Percentiles rank a stretch among this genome's conserved stretches.
These are phyloP conservation scores for Morone chrysops DNA, from an alignment of 2,113 vertebrate species.

Conservation along the genomic window DNA sequence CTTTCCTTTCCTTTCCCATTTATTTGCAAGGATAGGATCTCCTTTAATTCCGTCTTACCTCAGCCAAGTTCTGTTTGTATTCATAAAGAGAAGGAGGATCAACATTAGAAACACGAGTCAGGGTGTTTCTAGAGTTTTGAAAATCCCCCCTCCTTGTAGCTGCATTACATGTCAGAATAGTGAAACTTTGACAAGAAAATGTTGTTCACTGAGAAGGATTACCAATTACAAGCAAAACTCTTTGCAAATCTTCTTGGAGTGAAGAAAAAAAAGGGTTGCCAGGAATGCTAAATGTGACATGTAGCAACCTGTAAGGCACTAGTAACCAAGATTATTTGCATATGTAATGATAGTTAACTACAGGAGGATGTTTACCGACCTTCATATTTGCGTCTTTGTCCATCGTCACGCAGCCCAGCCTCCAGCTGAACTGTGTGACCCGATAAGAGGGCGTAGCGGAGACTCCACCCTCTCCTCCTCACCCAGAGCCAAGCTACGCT, in stretches of 20 bases:
- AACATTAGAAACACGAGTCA: background rate
- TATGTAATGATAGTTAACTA: background rate
- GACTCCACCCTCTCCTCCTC: constrained; percentile 67
- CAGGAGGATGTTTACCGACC: constrained; percentile 13
- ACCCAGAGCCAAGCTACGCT: constrained; percentile 54
- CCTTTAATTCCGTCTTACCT: background rate
- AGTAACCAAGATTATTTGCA: background rate
- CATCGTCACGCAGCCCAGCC: constrained; percentile 16
- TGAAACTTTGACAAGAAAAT: background rate
- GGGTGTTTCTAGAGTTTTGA: background rate
- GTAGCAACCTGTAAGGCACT: background rate
- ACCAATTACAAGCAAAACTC: background rate
- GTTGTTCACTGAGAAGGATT: background rate
- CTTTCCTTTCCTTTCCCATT: background rate
- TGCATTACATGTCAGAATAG: background rate
- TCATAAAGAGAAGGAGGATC: background rate
- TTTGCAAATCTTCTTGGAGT: background rate
- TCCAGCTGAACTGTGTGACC: constrained; percentile 63
- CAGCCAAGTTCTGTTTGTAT: background rate
- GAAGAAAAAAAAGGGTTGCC: background rate
- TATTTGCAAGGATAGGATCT: no score
- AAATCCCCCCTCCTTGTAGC: background rate
- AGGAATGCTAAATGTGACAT: background rate
- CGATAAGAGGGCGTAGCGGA: constrained; percentile 63
- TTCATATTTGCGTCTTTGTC: background rate